Conservation (phyloP, 2,113 vertebrate species). For the Serranochromis macrocephalus region DNA sequence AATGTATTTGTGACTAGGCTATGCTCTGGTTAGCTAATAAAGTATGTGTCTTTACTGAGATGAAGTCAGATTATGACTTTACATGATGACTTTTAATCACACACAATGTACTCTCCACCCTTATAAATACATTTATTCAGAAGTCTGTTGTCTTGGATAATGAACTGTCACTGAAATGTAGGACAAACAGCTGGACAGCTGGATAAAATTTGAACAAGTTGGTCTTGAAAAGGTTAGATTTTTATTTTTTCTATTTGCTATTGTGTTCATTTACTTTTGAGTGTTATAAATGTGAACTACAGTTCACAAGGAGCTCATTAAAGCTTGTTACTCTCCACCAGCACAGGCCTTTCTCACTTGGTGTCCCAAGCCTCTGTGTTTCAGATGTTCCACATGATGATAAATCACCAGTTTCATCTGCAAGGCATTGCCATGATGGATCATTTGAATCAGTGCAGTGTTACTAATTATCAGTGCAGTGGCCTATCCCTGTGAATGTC, state of each 20-base stretch:
- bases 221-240: neutral
- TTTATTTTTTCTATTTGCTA: accelerated
- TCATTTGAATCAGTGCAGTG: slow-evolving; percentile 43
- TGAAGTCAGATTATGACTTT: neutral
- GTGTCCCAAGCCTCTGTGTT: neutral
- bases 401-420: slow-evolving; percentile 44
- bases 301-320: neutral
- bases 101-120: neutral
- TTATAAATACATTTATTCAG: neutral
- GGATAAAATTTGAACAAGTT: neutral
- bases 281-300: neutral
- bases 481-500: slow-evolving; percentile 37
- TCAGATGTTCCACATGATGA: slow-evolving; percentile 24
- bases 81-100: neutral
- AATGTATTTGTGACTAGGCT: neutral
- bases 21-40: neutral
- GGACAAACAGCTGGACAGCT: neutral
- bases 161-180: neutral
- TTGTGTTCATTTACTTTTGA: neutral
- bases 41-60: neutral
- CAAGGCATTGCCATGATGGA: slow-evolving; percentile 43
- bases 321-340: neutral
- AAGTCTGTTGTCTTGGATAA: neutral
- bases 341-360: neutral
- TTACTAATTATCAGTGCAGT: slow-evolving; percentile 51